A percentile compares a stretch with the other conserved stretches of the same genome.
Evolutionary conservation across 2,888 invertebrate genomes (phyloP).

Genomic region (Sicus ferrugineus): DNA sequence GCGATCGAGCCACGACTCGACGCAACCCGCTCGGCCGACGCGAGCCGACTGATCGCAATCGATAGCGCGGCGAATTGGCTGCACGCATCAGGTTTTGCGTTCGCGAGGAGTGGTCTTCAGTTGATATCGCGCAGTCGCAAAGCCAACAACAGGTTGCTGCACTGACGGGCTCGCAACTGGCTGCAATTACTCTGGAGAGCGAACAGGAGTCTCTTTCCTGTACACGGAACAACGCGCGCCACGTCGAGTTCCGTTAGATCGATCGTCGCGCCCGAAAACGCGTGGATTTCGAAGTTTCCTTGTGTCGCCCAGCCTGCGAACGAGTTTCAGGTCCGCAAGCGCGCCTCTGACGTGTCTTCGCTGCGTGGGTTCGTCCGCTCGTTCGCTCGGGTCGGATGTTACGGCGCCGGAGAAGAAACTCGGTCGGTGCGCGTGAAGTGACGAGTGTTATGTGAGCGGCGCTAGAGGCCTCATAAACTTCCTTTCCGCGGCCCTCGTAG

Average conservation of each 20-base stretch:
- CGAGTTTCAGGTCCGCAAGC: neutral
- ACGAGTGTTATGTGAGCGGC: too few species aligned
- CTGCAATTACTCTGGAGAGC: slow-evolving; percentile 35
- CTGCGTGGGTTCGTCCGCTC: neutral
- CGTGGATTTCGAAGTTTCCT: too few species aligned
- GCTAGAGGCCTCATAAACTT: too few species aligned
- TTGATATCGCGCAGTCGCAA: slow-evolving; percentile 66
- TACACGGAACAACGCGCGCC: slow-evolving; percentile 9
- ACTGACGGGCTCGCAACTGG: slow-evolving; percentile 34
- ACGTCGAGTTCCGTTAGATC: slow-evolving; percentile 45
- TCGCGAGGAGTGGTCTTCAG: slow-evolving; percentile 66
- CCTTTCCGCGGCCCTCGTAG: too few species aligned
- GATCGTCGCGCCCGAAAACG: neutral
- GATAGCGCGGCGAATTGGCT: slow-evolving; percentile 49
- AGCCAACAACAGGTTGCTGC: slow-evolving; percentile 61
- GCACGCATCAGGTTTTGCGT: slow-evolving; percentile 57
- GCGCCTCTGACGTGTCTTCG: neutral
- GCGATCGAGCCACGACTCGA: slow-evolving; percentile 28
- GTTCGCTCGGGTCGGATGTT: neutral
- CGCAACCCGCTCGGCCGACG: neutral
- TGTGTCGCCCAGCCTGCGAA: neutral
- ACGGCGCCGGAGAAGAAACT: neutral
- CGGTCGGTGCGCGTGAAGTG: too few species aligned
- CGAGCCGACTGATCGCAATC: slow-evolving; percentile 25
- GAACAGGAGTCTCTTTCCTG: slow-evolving; percentile 26